Evolutionary conservation across 2,797 vertebrate genomes (phyloP).

Genomic region (Acanthornis magna): DNA sequence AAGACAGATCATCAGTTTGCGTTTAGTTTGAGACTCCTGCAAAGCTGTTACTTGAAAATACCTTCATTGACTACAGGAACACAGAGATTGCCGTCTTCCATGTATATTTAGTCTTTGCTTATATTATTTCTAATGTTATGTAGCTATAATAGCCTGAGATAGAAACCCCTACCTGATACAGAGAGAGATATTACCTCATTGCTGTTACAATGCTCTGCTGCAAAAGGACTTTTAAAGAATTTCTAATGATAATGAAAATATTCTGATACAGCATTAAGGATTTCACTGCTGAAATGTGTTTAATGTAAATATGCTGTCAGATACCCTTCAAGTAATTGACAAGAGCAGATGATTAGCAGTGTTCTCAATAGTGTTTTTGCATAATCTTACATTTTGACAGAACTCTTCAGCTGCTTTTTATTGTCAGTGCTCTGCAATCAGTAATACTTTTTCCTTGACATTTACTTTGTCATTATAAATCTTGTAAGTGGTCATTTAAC

Average conservation of each 20-base stretch:
- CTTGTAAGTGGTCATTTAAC: slow-evolving; percentile 81
- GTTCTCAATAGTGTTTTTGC: slow-evolving; percentile 86
- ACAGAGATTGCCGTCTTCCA: background rate
- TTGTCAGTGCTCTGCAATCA: slow-evolving; percentile 77
- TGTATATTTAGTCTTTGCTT: background rate
- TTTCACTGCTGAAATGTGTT: slow-evolving; percentile 81
- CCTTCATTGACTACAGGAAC: background rate
- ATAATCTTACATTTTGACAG: slow-evolving; percentile 87
- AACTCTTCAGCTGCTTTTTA: slow-evolving; percentile 76
- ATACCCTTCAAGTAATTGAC: slow-evolving; percentile 91
- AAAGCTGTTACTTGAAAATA: background rate
- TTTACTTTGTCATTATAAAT: slow-evolving; percentile 79
- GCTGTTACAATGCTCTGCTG: slow-evolving; percentile 3
- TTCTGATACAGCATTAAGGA: slow-evolving; percentile 76
- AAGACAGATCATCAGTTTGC: background rate
- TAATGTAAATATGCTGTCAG: slow-evolving; percentile 93
- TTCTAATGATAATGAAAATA: slow-evolving; percentile 74
- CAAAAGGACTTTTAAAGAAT: slow-evolving; percentile 64
- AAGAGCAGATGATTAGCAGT: slow-evolving; percentile 91
- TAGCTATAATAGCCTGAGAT: slow-evolving; percentile 1
- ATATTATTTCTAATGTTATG: background rate
- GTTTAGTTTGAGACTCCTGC: background rate
- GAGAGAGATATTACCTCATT: background rate
- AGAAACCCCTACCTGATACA: background rate
- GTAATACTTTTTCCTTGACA: slow-evolving; percentile 73